These are phyloP conservation scores for Polyploca ridens DNA, from an alignment of 2,888 invertebrate species.

Conservation along the genomic window DNA sequence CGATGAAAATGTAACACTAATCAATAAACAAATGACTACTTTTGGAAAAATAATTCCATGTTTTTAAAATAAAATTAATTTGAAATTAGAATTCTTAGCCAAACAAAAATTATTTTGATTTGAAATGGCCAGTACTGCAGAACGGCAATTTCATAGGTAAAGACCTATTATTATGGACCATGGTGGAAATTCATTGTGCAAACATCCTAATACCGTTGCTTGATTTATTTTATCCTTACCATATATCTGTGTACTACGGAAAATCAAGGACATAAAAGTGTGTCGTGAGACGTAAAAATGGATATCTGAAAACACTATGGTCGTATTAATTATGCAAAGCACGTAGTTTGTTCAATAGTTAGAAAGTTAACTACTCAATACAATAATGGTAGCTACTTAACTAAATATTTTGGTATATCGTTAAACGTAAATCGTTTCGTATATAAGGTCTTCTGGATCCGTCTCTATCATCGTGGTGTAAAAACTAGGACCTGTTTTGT, in stretches of 20 bases:
- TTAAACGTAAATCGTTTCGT: not conserved
- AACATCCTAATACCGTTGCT: not conserved
- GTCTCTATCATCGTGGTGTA: not conserved
- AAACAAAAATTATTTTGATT: too few species aligned
- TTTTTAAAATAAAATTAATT: too few species aligned
- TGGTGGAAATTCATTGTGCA: too few species aligned
- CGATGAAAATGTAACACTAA: too few species aligned
- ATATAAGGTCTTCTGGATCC: not conserved
- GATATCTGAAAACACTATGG: not conserved
- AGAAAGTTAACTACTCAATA: constrained; percentile 12
- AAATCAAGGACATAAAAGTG: not conserved
- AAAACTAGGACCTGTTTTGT: constrained; percentile 6
- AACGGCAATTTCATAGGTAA: too few species aligned
- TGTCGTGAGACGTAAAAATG: not conserved
- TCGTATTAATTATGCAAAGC: not conserved
- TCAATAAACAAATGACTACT: too few species aligned
- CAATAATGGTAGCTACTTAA: not conserved
- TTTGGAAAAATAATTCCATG: too few species aligned
- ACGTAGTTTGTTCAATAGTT: constrained; percentile 1
- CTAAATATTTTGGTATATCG: not conserved
- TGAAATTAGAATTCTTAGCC: too few species aligned
- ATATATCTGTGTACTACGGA: not conserved
- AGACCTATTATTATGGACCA: too few species aligned
- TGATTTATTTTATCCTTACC: not conserved
- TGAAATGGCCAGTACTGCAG: too few species aligned